Conservation (phyloP, 2,113 vertebrate species). For the Leiothrix lutea region DNA sequence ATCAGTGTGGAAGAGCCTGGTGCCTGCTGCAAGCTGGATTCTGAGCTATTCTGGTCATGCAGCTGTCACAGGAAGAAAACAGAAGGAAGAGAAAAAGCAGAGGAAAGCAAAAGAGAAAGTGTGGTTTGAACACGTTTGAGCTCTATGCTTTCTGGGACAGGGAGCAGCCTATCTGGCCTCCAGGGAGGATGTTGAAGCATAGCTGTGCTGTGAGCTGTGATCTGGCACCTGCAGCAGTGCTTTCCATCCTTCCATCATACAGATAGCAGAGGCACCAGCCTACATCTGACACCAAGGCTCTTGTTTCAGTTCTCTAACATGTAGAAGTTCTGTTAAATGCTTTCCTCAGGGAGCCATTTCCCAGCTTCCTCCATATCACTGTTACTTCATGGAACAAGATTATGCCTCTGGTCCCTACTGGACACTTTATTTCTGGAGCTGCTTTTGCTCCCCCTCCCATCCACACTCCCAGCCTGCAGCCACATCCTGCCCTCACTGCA, state of each 20-base stretch:
- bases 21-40: not conserved
- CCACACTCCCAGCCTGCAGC: not conserved
- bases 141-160: not conserved
- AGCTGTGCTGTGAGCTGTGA: not conserved
- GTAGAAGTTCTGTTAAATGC: not conserved
- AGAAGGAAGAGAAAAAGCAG: not conserved
- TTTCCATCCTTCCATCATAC: not conserved
- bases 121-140: not conserved
- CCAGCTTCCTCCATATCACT: not conserved
- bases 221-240: not conserved
- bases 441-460: not conserved
- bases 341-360: not conserved
- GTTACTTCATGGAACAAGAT: not conserved
- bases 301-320: not conserved
- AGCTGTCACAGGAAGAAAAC: not conserved
- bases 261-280: not conserved
- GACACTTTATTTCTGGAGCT: not conserved
- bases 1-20: fast-evolving
- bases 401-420: not conserved
- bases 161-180: not conserved
- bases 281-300: not conserved
- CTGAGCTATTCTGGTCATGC: not conserved
- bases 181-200: not conserved
- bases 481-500: not conserved
- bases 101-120: not conserved